Evolutionary conservation across 2,797 vertebrate species (phyloP).

Genomic region (Adelosebastes latens): DNA sequence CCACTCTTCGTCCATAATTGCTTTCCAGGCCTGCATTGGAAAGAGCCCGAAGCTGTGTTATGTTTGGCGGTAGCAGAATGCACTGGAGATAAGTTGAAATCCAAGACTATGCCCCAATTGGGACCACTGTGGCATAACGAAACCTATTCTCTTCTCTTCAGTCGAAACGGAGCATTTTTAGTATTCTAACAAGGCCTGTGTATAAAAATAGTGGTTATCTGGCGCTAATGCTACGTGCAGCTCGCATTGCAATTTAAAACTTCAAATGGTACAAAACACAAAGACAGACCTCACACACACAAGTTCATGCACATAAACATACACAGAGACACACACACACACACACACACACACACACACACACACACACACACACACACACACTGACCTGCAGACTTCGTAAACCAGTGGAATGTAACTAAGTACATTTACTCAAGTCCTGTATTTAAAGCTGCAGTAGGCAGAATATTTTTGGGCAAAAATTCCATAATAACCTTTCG

Average conservation of each 20-base stretch:
- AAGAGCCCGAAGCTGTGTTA: constrained; percentile 69
- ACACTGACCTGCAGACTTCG: constrained; percentile 26
- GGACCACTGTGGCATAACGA: constrained; percentile 59
- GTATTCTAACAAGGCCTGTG: constrained; percentile 50
- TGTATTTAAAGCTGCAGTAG: not conserved
- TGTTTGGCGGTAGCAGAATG: constrained; percentile 69
- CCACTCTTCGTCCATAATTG: constrained; percentile 74
- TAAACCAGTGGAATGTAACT: not conserved
- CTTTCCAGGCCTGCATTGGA: constrained; percentile 67
- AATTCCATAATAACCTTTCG: too few relatives aligned
- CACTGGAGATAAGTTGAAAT: constrained; percentile 69
- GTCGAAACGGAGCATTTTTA: constrained; percentile 20
- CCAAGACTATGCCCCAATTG: constrained; percentile 58
- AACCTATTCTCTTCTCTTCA: constrained; percentile 44
- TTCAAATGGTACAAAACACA: constrained; percentile 21
- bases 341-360: too few relatives aligned
- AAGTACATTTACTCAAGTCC: not conserved
- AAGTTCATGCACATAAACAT: not conserved
- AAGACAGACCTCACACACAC: constrained; percentile 16
- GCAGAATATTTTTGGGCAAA: too few relatives aligned
- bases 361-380: not conserved
- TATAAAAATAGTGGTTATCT: constrained; percentile 55
- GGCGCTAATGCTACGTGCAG: constrained; percentile 26
- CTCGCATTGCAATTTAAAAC: constrained; percentile 39
- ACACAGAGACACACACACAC: too few relatives aligned